Evolutionary conservation across 2,113 vertebrate species (phyloP).

Genomic region (Catharus bicknelli): DNA sequence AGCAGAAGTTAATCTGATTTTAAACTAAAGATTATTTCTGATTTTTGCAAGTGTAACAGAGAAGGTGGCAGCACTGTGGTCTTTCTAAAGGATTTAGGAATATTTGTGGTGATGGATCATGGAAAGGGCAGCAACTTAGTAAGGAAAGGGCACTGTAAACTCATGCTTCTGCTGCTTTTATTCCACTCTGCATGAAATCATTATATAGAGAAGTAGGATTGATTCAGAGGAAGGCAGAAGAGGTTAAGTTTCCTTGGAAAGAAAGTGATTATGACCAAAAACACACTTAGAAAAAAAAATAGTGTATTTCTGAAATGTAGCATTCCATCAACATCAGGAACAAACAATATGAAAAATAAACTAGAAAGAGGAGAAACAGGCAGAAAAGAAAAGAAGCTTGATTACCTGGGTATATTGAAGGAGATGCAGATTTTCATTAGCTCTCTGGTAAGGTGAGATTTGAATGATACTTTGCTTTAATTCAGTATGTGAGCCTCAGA

Average conservation of each 20-base stretch:
- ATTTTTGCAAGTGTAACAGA: not conserved
- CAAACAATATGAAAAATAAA: not conserved
- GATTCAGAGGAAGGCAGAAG: not conserved
- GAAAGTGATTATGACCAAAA: not conserved
- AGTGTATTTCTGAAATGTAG: not conserved
- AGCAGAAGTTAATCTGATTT: not conserved
- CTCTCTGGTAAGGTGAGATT: not conserved
- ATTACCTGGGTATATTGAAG: not conserved
- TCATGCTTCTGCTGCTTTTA: slow-evolving; percentile 3
- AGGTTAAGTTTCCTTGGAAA: not conserved
- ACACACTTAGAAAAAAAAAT: not conserved
- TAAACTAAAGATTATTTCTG: not conserved
- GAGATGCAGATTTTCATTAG: not conserved
- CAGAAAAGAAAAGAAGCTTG: not conserved
- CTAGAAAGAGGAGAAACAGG: not conserved
- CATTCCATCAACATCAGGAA: not conserved
- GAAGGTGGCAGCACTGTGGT: rapidly evolving
- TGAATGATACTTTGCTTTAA: not conserved
- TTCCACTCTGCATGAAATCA: not conserved
- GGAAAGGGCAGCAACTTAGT: not conserved
- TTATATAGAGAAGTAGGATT: not conserved
- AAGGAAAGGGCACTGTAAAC: not conserved
- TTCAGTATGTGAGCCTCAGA: not conserved
- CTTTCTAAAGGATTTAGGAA: not conserved
- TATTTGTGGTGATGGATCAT: not conserved